These are phyloP conservation scores for Parapristionchus giblindavisi DNA, from an alignment of 2,888 invertebrate genomes.

Conservation along the genomic window DNA sequence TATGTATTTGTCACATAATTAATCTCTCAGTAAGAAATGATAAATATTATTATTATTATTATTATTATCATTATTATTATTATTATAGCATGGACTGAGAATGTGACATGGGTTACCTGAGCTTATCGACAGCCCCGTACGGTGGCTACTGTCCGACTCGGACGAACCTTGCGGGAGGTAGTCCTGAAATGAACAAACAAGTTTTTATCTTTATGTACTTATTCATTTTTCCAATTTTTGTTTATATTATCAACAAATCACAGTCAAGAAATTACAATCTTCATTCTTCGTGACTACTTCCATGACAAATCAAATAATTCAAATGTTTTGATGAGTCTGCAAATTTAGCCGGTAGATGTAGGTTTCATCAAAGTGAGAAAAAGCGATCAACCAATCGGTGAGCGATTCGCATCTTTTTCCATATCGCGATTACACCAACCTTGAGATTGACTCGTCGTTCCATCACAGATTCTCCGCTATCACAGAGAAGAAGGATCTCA, in stretches of 20 bases:
- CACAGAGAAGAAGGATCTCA: slow-evolving; percentile 14
- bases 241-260: too few species aligned
- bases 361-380: neutral
- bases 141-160: slow-evolving; percentile 13
- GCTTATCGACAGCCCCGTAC: too few species aligned
- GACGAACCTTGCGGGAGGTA: slow-evolving; percentile 17
- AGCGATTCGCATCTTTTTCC: neutral
- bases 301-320: neutral
- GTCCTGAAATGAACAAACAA: neutral
- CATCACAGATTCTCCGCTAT: slow-evolving; percentile 23
- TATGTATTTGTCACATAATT: too few species aligned
- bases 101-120: too few species aligned
- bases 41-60: too few species aligned
- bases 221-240: too few species aligned
- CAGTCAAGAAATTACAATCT: too few species aligned
- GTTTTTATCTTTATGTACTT: neutral
- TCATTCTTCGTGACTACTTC: neutral
- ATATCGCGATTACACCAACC: neutral
- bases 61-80: too few species aligned
- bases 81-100: too few species aligned
- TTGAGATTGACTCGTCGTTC: slow-evolving; percentile 19
- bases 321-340: neutral
- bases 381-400: neutral
- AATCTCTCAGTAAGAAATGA: too few species aligned
- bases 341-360: too few species aligned